phyloP scores from a whole-genome alignment of 2,888 invertebrate genomes.

The Lathronympha strigana region DNA sequence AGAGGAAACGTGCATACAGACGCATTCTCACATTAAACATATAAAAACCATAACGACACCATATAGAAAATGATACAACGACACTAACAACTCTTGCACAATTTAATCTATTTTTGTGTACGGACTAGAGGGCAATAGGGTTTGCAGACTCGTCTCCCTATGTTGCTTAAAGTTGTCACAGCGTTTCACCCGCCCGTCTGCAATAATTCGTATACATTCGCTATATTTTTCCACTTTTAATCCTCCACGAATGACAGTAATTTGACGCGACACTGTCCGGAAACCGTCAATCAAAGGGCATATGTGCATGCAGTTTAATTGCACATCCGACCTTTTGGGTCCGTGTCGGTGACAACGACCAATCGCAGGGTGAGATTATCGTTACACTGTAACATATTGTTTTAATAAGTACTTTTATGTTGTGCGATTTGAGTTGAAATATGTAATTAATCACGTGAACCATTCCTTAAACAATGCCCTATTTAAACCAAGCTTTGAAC shows the following conservation, averaged over 20 bases:
- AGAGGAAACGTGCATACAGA: too few species aligned
- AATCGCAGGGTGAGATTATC: slow-evolving; percentile 51
- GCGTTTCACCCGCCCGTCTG: slow-evolving; percentile 35
- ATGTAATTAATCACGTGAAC: background rate
- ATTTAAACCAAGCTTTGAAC: too few species aligned
- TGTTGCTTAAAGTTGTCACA: too few species aligned
- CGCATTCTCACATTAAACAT: too few species aligned
- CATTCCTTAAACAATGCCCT: too few species aligned
- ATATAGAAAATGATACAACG: too few species aligned
- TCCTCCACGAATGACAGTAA: slow-evolving; percentile 39
- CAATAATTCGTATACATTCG: background rate
- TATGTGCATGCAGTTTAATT: slow-evolving; percentile 7
- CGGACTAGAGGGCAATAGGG: too few species aligned
- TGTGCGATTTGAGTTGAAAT: background rate
- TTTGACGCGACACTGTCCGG: slow-evolving; percentile 34
- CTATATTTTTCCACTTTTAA: slow-evolving; percentile 34
- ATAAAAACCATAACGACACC: too few species aligned
- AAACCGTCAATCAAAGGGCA: slow-evolving; percentile 22
- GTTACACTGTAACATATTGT: slow-evolving; percentile 33
- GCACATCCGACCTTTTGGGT: background rate
- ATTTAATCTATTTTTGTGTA: too few species aligned
- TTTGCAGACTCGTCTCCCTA: too few species aligned
- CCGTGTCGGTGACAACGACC: slow-evolving; percentile 39
- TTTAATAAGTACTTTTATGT: slow-evolving; percentile 15
- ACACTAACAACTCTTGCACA: too few species aligned